Conservation (phyloP, 2,888 invertebrate species). For the Helleia helle region DNA sequence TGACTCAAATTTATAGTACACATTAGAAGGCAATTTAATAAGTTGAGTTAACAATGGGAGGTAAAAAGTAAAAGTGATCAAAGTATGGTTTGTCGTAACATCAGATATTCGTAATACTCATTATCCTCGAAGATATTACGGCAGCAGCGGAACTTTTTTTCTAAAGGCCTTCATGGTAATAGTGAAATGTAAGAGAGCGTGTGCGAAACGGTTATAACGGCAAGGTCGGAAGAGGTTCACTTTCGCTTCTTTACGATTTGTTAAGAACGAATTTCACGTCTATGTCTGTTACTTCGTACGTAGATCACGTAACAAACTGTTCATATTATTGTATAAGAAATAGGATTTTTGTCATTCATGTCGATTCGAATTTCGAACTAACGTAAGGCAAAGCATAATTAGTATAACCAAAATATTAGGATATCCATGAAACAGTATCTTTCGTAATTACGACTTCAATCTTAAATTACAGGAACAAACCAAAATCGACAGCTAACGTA, state of each 20-base stretch:
- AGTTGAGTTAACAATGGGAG: not conserved
- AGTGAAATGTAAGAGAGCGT: slow-evolving; percentile 8
- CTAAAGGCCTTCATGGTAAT: not conserved
- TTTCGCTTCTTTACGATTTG: slow-evolving; percentile 43
- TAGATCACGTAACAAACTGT: slow-evolving; percentile 3
- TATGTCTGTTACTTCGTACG: slow-evolving; percentile 15
- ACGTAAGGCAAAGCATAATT: too few relatives aligned
- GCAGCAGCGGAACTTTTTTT: not conserved
- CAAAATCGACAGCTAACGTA: too few relatives aligned
- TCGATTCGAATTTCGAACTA: too few relatives aligned
- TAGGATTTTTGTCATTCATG: too few relatives aligned
- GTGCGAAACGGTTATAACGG: slow-evolving; percentile 14
- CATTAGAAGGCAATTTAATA: too few relatives aligned
- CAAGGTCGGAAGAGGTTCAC: slow-evolving; percentile 54
- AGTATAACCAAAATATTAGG: too few relatives aligned
- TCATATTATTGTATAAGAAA: too few relatives aligned
- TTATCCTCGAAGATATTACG: not conserved
- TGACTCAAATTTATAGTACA: too few relatives aligned
- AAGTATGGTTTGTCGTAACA: not conserved
- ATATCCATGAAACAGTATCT: too few relatives aligned
- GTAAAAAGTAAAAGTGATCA: not conserved
- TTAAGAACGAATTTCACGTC: slow-evolving; percentile 32
- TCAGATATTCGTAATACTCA: too few relatives aligned
- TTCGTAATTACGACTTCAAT: too few relatives aligned
- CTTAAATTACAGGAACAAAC: too few relatives aligned